phyloP scores from a whole-genome alignment of 2,113 vertebrate genomes.

The Nycticebus coucang region DNA sequence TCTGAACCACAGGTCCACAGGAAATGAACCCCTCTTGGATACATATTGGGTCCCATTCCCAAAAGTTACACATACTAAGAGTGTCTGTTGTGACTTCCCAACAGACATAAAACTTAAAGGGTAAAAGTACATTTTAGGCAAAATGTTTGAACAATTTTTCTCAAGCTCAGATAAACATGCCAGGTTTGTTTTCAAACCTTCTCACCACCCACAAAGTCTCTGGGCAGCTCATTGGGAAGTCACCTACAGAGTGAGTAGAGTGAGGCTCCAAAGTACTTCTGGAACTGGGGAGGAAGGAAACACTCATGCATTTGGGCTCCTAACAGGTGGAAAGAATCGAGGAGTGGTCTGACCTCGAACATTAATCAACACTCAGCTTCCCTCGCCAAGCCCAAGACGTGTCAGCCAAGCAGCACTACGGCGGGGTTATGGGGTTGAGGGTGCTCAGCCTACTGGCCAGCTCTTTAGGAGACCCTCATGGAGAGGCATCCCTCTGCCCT shows the following conservation, averaged over 20 bases:
- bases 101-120: neutral
- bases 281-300: neutral
- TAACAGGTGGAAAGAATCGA: neutral
- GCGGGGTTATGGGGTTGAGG: no score
- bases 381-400: neutral
- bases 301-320: neutral
- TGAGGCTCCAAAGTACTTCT: neutral
- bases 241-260: accelerated
- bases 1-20: neutral
- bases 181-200: neutral
- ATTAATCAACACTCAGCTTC: neutral
- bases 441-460: neutral
- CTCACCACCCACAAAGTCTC: neutral
- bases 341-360: neutral
- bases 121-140: neutral
- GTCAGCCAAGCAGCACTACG: neutral
- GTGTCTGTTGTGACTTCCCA: neutral
- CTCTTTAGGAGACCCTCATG: neutral
- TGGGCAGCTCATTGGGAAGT: neutral
- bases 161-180: neutral
- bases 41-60: neutral
- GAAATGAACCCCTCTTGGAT: neutral
- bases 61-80: neutral
- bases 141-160: neutral
- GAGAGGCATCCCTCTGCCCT: neutral